Base-by-base conservation (phyloP, 2,888 invertebrate genomes). In the Campopleginae sp. region DNA sequence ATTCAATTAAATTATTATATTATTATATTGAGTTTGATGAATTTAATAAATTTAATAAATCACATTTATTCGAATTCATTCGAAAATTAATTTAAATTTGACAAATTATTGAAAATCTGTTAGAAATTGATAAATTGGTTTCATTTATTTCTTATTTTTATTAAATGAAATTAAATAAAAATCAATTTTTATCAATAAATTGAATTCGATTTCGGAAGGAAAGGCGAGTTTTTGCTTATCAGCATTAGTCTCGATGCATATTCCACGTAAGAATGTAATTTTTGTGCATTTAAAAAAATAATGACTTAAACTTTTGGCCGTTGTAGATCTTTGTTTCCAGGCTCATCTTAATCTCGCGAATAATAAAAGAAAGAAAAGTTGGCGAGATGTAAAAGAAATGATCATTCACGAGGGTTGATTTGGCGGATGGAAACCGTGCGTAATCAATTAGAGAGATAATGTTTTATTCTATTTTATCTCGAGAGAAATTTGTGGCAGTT, bases 361-460 rank as follows among this genome's bases (percentile, higher is more conserved):
- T n/a, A 33, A 48, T 33, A 48, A 46, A 23, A 38, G 19, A 65
- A n/a, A n/a, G 14, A 76, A 44, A 31, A 70, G 58, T 38, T 58
- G 23, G 42, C 3, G 23, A 72, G 38, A 48, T 65, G 33, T n/a
- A 17, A 33, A 19, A 46, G 23, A 38, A 76, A 65, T 76, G 65
- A 76, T 65, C 65, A 65, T 76, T 76, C 63, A 33, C 19, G 23
- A 5, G 8, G 19, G 33, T 33, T 19, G 65, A 76, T 48, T 23
- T 38, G 33, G 31, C 48, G 12, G 48, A 48, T 8, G 48, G 19
- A 38, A 33, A 33, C 38, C 46, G 68, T 61, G 61, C 42, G 81
- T 75, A 75, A 81, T 81, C 75, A 81, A 81, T 75, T 81, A 81
- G 68, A 75, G 33, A 17, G 27, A 61, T 58, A 46, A 81, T 58